These are phyloP conservation scores for Drosophila eugracilis DNA, from an alignment of 1,140 invertebrate genomes.

Conservation along the genomic window DNA sequence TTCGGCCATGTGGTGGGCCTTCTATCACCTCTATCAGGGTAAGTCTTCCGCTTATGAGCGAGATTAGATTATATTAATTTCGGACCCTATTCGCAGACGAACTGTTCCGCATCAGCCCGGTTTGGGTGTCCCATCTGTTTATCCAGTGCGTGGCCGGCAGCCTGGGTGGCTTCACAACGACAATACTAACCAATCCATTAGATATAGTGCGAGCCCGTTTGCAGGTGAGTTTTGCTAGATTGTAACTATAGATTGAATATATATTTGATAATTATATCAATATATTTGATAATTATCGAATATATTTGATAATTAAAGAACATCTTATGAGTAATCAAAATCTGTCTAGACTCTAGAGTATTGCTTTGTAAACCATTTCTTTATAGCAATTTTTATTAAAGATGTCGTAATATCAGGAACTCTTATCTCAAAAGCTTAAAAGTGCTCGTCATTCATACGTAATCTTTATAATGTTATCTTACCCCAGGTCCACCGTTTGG, in stretches of 20 bases:
- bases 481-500: conserved; percentile 92
- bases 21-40: conserved; percentile 98
- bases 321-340: no score
- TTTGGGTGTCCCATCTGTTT: conserved; percentile 92
- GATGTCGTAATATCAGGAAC: conserved; percentile 2
- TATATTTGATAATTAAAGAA: no score
- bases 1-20: conserved; percentile 98
- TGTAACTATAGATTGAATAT: background rate
- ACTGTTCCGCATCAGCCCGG: conserved; percentile 89
- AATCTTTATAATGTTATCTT: conserved; percentile 41
- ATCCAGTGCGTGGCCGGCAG: conserved; percentile 96
- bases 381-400: background rate
- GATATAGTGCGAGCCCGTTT: conserved; percentile 96
- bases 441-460: conserved; percentile 6
- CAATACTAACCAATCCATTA: conserved; percentile 96
- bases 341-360: no score
- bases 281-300: no score
- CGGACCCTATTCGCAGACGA: conserved; percentile 87
- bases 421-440: conserved; percentile 1
- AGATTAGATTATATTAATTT: conserved; percentile 24
- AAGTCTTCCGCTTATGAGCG: conserved; percentile 49
- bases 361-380: background rate
- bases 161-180: conserved; percentile 95
- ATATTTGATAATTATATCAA: background rate
- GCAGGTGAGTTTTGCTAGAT: conserved; percentile 88